These are phyloP conservation scores for Oxystoma pomonae DNA, from an alignment of 2,888 invertebrate species.

Conservation along the genomic window DNA sequence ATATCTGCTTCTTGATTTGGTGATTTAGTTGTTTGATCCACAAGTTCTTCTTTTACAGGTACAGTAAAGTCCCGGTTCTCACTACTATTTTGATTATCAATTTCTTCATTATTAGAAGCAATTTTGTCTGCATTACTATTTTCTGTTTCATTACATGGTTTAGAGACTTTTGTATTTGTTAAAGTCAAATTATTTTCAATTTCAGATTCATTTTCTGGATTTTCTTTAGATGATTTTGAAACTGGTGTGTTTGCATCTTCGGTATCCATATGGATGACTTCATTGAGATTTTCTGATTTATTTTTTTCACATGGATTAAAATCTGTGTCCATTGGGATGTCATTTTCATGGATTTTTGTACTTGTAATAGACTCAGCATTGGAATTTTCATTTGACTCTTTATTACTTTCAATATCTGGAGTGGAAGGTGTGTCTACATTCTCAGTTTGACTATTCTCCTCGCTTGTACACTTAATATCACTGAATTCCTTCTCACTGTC, in stretches of 20 bases:
- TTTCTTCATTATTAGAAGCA: no score
- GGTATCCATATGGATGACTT: neutral
- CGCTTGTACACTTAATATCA: constrained; percentile 16
- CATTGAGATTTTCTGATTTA: neutral
- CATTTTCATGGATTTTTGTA: neutral
- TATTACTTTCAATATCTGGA: constrained; percentile 14
- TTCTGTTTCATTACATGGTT: neutral
- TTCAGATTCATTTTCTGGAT: no score
- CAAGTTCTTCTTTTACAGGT: neutral
- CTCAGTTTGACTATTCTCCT: constrained; percentile 1
- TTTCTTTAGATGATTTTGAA: no score
- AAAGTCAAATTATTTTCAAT: no score
- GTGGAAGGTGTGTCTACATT: constrained; percentile 9
- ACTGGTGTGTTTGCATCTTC: no score
- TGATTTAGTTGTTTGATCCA: constrained; percentile 26
- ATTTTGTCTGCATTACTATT: neutral
- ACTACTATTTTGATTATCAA: no score
- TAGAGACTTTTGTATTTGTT: neutral
- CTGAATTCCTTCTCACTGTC: no score
- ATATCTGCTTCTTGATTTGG: constrained; percentile 27
- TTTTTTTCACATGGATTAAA: neutral
- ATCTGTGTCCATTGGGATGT: neutral
- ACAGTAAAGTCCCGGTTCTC: neutral
- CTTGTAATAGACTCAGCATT: constrained; percentile 1
- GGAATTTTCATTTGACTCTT: constrained; percentile 15